phyloP scores from a whole-genome alignment of 2,888 invertebrate genomes.

The Cistogaster globosa region DNA sequence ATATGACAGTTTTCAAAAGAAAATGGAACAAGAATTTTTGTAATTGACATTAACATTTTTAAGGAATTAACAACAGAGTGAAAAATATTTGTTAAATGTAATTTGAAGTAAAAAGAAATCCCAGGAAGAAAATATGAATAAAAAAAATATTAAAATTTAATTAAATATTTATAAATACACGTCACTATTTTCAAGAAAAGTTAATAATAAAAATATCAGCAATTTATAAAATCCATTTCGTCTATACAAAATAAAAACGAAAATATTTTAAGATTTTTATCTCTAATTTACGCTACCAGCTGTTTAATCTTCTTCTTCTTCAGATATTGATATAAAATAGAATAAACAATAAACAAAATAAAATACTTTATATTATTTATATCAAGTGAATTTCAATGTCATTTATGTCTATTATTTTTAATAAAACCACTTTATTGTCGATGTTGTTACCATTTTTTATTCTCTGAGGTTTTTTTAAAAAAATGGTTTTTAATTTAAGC shows the following conservation, averaged over 20 bases:
- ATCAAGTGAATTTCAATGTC: slow-evolving; percentile 8
- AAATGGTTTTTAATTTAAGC: slow-evolving; percentile 51
- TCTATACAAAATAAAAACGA: no score
- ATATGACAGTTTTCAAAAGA: slow-evolving; percentile 19
- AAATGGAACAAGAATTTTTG: neutral
- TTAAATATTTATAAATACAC: no score
- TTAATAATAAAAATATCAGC: no score
- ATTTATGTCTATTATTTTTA: slow-evolving; percentile 51
- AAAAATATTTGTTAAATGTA: neutral
- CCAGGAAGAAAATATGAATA: neutral
- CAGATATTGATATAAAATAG: no score
- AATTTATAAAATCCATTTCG: no score
- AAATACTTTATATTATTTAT: no score
- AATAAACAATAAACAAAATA: no score
- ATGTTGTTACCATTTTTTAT: slow-evolving; percentile 22
- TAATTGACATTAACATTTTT: slow-evolving; percentile 28
- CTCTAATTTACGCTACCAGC: no score
- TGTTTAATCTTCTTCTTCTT: no score
- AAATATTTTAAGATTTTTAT: no score
- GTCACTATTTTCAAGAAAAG: no score
- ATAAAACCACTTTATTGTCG: slow-evolving; percentile 42
- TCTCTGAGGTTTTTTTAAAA: slow-evolving; percentile 42
- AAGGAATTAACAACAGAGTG: neutral
- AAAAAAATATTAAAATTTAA: no score
- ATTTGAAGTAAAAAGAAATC: neutral